phyloP scores from a whole-genome alignment of 2,113 vertebrate genomes.

The Pimephales promelas region DNA sequence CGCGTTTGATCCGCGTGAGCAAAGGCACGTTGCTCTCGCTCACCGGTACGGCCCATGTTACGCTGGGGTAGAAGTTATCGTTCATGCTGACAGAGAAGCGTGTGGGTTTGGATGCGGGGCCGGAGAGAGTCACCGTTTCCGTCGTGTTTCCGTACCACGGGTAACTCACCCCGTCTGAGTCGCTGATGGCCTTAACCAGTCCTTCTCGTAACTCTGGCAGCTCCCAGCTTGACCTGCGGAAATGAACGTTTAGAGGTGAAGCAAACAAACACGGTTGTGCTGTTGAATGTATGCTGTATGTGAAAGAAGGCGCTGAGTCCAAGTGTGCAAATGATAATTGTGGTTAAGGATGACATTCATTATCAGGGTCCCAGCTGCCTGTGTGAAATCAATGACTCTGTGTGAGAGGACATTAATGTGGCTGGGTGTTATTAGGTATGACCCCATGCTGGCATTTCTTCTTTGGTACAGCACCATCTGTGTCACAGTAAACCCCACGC shows the following conservation, averaged over 20 bases:
- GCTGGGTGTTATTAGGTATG: slow-evolving; percentile 41
- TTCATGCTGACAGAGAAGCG: slow-evolving; percentile 98
- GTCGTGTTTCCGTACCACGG: slow-evolving; percentile 99
- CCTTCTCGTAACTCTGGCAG: slow-evolving; percentile 93
- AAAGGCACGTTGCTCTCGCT: slow-evolving; percentile 93
- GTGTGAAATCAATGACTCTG: slow-evolving; percentile 33
- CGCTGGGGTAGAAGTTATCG: slow-evolving; percentile 98
- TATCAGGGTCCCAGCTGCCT: slow-evolving; percentile 33
- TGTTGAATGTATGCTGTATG: not conserved
- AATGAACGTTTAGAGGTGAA: slow-evolving; percentile 43
- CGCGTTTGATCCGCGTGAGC: slow-evolving; percentile 93
- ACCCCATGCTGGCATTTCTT: slow-evolving; percentile 41
- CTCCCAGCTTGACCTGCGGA: slow-evolving; percentile 95
- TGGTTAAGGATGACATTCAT: slow-evolving; percentile 16
- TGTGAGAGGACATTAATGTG: slow-evolving; percentile 31
- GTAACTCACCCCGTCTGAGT: slow-evolving; percentile 97
- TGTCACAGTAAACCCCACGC: slow-evolving; percentile 49
- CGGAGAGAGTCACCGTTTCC: slow-evolving; percentile 92
- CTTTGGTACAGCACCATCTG: slow-evolving; percentile 58
- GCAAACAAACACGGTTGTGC: not conserved
- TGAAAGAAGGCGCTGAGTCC: not conserved
- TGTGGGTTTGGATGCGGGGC: slow-evolving; percentile 91
- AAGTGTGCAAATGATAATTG: not conserved
- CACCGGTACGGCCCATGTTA: slow-evolving; percentile 97
- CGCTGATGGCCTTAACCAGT: slow-evolving; percentile 94